Evolutionary conservation across 2,888 invertebrate genomes (phyloP).

Genomic region (Hylaea fasciaria): DNA sequence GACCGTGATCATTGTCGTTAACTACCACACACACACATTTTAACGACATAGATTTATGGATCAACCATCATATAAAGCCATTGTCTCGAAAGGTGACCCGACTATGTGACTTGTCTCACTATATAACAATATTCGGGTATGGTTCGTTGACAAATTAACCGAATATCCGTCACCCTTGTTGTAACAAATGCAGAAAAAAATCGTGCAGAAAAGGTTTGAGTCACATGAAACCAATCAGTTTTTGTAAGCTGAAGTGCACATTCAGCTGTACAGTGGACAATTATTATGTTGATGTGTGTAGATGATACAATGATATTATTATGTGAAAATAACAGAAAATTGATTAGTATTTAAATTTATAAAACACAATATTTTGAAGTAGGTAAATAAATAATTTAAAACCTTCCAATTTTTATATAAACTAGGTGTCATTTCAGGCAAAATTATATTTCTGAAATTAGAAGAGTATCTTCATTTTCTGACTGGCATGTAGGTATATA

Average conservation of each 20-base stretch:
- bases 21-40: conserved; percentile 7
- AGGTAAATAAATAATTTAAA: no score
- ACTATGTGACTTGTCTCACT: background rate
- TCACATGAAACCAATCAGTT: background rate
- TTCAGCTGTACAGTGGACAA: background rate
- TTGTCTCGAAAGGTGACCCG: conserved; percentile 9
- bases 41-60: conserved; percentile 11
- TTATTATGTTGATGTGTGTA: background rate
- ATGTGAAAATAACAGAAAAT: no score
- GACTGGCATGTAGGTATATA: no score
- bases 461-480: no score
- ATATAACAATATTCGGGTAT: background rate
- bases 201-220: background rate
- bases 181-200: background rate
- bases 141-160: conserved; percentile 6
- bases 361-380: no score
- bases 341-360: no score
- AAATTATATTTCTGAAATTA: no score
- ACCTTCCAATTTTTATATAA: no score
- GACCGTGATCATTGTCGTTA: conserved; percentile 14
- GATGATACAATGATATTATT: no score
- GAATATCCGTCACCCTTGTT: conserved; percentile 5
- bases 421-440: no score
- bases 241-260: background rate
- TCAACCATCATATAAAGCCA: conserved; percentile 8